Evolutionary conservation across 2,888 invertebrate species (phyloP), one percentile per base, ranked within the genome.

Genomic region (Drepanosiphum platanoidis): DNA sequence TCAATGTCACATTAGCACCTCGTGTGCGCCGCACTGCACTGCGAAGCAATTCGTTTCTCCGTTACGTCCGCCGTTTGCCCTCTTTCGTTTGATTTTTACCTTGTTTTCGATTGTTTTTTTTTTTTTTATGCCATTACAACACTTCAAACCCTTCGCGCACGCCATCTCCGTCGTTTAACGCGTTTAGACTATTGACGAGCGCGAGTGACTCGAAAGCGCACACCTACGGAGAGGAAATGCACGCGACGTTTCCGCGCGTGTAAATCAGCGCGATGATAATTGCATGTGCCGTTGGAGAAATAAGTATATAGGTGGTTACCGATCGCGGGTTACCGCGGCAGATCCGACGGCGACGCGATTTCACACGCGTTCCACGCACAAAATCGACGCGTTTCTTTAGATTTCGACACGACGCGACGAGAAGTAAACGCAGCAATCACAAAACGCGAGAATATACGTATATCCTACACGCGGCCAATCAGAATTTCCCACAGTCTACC

Each of bases 1-100:
- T 83, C 83, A 83, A 83, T 74, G 83, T 83, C 83, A 68, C 66
- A 66, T 83, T 83, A 83, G 46, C 83, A 66, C 66, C 75, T 78
- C 32, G 22, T 11, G 36, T 42, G 64, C 64, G 27, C 13, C 32
- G 34, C 34, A 39, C 39, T 39, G 27, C 34, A 34, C 30, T 75
- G 13, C 52, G 32, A 52, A 52, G 58, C 36, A 39, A 52, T 15
- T 18, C 7, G 46, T 46, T 46, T 46, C n/a, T n/a, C 42, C 61
- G 22, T 61, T 58, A n/a, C n/a, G 64, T 13, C 7, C 30, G 27
- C 34, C 64, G 61, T 34, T 34, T 4, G n/a, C 18, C 32, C 15
- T 30, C 68, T 15, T 13, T 18, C 66, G 66, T 66, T 32, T 34
- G 32, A 30, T 34, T 27, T 46, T 46, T 46, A 9, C 5, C 5